Evolutionary conservation across 1,140 invertebrate genomes (phyloP).

Genomic region (Zaprionus taronus): DNA sequence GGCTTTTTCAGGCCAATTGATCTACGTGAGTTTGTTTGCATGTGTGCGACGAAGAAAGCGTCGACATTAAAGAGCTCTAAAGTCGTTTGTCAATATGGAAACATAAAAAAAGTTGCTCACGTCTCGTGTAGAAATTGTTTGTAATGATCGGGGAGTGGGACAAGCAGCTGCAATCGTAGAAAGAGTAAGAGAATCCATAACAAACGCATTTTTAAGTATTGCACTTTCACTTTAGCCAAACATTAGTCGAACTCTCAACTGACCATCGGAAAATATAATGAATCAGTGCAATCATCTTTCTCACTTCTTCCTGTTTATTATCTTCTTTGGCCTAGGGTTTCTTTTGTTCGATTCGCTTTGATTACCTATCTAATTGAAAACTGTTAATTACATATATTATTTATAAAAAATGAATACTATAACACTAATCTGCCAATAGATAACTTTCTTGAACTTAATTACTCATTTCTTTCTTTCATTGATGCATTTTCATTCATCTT

Average conservation of each 20-base stretch:
- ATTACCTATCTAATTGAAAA: constrained; percentile 3
- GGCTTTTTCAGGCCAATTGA: constrained; percentile 20
- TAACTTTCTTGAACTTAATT: background rate
- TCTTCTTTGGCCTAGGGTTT: background rate
- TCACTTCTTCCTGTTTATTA: background rate
- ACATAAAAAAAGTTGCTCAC: constrained; percentile 57
- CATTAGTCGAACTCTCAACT: constrained; percentile 6
- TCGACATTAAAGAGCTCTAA: constrained; percentile 43
- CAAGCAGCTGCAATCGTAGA: constrained; percentile 12
- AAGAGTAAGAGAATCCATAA: constrained; percentile 34
- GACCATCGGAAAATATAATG: constrained; percentile 2
- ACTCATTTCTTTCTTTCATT: background rate
- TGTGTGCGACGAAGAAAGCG: constrained; percentile 53
- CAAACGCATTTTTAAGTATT: constrained; percentile 11
- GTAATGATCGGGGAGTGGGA: constrained; percentile 21
- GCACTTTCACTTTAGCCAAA: constrained; percentile 38
- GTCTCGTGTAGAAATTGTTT: constrained; percentile 5
- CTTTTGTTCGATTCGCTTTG: background rate
- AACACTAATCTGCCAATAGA: background rate
- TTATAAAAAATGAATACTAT: background rate
- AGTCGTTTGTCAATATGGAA: constrained; percentile 67
- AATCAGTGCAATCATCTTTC: constrained; percentile 3
- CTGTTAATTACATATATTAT: background rate
- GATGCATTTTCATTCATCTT: background rate
- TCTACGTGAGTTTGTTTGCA: background rate